Percentiles rank a stretch among this genome's conserved stretches.
phyloP scores from a whole-genome alignment of 2,113 vertebrate species.

The Mormyrus iriodes region DNA sequence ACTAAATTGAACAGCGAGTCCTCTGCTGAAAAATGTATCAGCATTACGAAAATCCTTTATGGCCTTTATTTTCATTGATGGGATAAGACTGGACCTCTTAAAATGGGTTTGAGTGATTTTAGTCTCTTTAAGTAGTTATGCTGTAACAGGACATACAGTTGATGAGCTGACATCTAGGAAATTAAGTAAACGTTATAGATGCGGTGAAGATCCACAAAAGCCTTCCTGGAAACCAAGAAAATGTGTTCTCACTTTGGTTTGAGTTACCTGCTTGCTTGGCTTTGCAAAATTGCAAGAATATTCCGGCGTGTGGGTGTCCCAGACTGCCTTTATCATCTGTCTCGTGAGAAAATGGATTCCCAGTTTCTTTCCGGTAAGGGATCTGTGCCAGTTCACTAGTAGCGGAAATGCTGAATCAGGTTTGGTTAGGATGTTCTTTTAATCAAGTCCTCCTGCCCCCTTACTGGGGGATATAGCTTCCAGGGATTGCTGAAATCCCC shows the following conservation, averaged over 20 bases:
- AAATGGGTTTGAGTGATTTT: background rate
- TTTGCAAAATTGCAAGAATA: background rate
- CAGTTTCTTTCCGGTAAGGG: background rate
- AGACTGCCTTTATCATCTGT: no score
- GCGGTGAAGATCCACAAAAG: background rate
- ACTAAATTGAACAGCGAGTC: background rate
- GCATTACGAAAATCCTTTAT: background rate
- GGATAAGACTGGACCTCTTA: background rate
- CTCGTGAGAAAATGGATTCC: background rate
- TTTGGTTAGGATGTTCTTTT: slow-evolving; percentile 29
- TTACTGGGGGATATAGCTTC: background rate
- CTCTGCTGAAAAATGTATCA: background rate
- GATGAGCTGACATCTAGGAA: background rate
- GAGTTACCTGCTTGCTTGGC: background rate
- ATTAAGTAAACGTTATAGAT: background rate
- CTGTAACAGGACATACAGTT: background rate
- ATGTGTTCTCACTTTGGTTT: background rate
- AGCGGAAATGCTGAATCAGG: slow-evolving; percentile 11
- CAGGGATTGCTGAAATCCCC: background rate
- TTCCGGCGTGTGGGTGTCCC: background rate
- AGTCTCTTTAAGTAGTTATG: background rate
- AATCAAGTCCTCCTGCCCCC: background rate
- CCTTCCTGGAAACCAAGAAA: background rate
- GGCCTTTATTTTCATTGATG: background rate
- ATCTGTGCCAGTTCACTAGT: background rate